These are phyloP conservation scores for Myripristis murdjan DNA, from an alignment of 2,797 vertebrate species.

Conservation along the genomic window DNA sequence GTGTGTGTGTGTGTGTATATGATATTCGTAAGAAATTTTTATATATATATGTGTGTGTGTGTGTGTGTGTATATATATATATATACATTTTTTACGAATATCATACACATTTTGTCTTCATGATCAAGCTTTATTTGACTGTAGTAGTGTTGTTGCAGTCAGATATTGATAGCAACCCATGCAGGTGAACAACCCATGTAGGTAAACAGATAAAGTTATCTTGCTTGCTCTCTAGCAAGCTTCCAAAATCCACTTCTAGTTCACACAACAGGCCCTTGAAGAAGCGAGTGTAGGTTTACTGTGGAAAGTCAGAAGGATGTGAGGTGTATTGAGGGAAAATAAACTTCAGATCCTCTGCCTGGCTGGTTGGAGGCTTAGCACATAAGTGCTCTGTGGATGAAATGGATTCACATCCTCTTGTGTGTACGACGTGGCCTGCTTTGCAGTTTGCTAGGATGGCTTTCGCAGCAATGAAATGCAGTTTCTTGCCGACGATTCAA, in stretches of 20 bases:
- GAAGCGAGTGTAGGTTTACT: constrained; percentile 61
- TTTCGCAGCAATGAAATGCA: constrained; percentile 62
- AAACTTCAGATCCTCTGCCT: constrained; percentile 56
- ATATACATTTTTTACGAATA: too few species aligned
- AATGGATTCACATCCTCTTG: constrained; percentile 75
- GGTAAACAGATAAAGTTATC: neutral
- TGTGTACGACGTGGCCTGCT: constrained; percentile 60
- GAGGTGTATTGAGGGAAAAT: constrained; percentile 55
- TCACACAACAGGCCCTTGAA: constrained; percentile 34
- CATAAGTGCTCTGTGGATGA: constrained; percentile 74
- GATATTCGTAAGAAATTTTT: too few species aligned
- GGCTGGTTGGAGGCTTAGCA: constrained; percentile 68
- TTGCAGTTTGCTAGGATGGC: constrained; percentile 57
- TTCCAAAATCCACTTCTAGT: constrained; percentile 42
- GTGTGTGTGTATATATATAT: too few species aligned
- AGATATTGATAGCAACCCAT: too few species aligned
- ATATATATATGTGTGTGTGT: too few species aligned
- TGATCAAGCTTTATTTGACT: too few species aligned
- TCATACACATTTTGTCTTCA: too few species aligned
- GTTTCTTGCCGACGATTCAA: constrained; percentile 53
- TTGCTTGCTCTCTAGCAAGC: constrained; percentile 26
- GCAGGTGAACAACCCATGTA: neutral
- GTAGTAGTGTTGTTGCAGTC: too few species aligned
- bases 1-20: too few species aligned
- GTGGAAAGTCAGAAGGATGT: constrained; percentile 55